Conservation (phyloP, 2,113 vertebrate species). For the Pomatorhinus ruficollis region DNA sequence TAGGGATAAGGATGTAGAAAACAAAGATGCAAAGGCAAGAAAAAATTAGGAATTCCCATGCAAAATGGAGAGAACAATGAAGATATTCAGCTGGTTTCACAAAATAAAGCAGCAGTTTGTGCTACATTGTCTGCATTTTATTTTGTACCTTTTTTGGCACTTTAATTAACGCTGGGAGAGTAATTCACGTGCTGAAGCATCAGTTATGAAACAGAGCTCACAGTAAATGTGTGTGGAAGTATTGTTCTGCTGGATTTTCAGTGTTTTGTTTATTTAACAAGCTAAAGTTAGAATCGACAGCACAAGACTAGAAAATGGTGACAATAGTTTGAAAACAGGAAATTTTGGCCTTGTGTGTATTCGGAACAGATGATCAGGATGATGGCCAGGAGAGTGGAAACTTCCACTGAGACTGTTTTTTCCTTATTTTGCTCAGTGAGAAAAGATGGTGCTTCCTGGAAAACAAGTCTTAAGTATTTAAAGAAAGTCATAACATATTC, state of each 20-base stretch:
- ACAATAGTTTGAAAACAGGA: constrained; percentile 98
- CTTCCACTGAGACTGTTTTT: constrained; percentile 90
- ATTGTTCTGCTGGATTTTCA: constrained; percentile 65
- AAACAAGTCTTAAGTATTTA: constrained; percentile 78
- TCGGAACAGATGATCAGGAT: constrained; percentile 95
- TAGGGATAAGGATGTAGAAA: background rate
- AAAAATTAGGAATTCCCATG: background rate
- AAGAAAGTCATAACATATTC: constrained; percentile 45
- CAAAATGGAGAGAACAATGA: background rate
- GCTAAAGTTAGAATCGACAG: constrained; percentile 89
- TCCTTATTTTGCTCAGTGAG: constrained; percentile 81
- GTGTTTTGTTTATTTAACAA: constrained; percentile 77
- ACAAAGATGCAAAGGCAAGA: background rate
- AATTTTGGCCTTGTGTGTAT: constrained; percentile 91
- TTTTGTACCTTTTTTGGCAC: background rate
- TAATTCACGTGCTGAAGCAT: background rate
- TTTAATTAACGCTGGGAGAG: background rate
- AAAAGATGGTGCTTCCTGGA: constrained; percentile 86
- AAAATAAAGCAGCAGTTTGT: background rate
- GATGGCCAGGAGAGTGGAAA: constrained; percentile 96
- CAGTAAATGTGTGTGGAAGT: background rate
- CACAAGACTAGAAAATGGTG: constrained; percentile 83
- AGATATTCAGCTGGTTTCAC: background rate
- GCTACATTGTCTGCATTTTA: background rate
- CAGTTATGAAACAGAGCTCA: background rate